Evolutionary conservation across 2,797 vertebrate species (phyloP), one percentile per base, ranked within the genome.

Genomic region (Anabas testudineus): DNA sequence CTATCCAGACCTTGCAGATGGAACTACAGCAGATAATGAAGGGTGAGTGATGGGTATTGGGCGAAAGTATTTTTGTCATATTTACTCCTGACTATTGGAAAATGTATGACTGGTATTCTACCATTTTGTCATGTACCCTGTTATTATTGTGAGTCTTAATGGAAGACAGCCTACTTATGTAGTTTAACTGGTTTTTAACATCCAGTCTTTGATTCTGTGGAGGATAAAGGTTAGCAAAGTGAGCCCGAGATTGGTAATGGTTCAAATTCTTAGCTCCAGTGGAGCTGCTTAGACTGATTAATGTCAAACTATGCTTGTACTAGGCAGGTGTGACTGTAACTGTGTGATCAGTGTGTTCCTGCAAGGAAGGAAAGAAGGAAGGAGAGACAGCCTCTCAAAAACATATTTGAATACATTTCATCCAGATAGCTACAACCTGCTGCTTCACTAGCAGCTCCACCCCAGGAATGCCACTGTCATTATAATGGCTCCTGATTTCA

Each of bases 11-110:
- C 61, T 92, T 99, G 81, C 98, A 98, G 93, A 98, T 99, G 97
- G 98, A 99, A 64, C 95, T 99, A 12, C 97, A 99, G 93, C 97
- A 99, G 84, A 99, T 99, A 82, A 99, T 99, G 98, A 99, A 97
- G 89, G 98, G 97, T 97, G 52, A 88, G 76, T 53, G 26, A 7
- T 39, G 32, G 32, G 32, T n/a, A n/a, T n/a, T n/a, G n/a, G 32
- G n/a, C n/a, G n/a, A 53, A 41, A 0, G 16, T 5, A 16, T 60
- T 53, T 63, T 32, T 19, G 36, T 62, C 2, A 43, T 45, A 37
- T 61, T 53, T 30, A 10, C 42, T 21, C 30, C 19, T 15, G 15
- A 39, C 9, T 54, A 15, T 67, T 52, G 67, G 5, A 19, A 39
- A 49, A 71, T 74, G 62, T 53, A 39, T 85, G 30, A 41, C 56